Conservation (phyloP, 2,797 vertebrate species). For the Pangasius mekongensis region DNA sequence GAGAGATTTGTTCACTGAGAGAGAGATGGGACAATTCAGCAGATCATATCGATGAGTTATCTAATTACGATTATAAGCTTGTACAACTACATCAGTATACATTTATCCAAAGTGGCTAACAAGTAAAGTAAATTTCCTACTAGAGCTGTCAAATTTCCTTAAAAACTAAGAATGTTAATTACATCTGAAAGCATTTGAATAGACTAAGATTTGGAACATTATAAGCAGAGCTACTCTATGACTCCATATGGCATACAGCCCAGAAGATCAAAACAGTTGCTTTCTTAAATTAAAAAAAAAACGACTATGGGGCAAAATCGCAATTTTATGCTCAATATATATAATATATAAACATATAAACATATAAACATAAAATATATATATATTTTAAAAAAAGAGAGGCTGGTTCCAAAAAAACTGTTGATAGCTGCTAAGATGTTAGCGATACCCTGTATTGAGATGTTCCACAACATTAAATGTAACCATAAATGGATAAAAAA, state of each 20-base stretch:
- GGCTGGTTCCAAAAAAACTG: background rate
- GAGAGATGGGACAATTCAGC: background rate
- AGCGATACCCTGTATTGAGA: background rate
- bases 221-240: background rate
- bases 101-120: background rate
- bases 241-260: background rate
- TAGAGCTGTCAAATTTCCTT: background rate
- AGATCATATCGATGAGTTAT: too few relatives aligned
- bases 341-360: too few relatives aligned
- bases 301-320: background rate
- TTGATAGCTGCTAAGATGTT: background rate
- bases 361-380: too few relatives aligned
- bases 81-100: background rate
- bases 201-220: too few relatives aligned
- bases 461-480: background rate
- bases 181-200: background rate
- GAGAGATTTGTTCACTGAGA: background rate
- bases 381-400: background rate
- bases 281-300: background rate
- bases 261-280: background rate
- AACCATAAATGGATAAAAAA: background rate
- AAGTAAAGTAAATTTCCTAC: background rate
- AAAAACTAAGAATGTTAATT: background rate
- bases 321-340: background rate
- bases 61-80: background rate